Base-by-base conservation (phyloP, 2,888 invertebrate genomes). In the Tetheella fluctuosa region DNA sequence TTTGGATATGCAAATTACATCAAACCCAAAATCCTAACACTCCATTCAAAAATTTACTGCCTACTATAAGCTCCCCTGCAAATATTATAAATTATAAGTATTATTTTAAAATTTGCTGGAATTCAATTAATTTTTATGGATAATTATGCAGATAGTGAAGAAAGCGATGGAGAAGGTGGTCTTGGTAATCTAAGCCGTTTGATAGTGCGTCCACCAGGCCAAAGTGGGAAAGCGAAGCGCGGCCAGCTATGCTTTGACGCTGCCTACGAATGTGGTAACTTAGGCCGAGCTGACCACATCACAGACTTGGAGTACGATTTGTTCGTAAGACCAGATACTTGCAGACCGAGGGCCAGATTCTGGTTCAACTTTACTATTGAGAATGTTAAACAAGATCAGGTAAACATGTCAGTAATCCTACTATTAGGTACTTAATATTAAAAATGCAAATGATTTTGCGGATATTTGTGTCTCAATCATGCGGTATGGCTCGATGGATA, bases 331-430 rank as follows among this genome's bases (percentile, higher is more conserved):
- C 99, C 99, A 0, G 99, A 99, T 86, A 99, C 99, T 0, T 98
- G 99, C 86, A 97, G 98, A 84, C 98, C 99, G 0, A 94, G 98
- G 54, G 95, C 97, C 67, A 94, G 99, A 57, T 96, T 99, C 73
- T 99, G 99, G 99, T 99, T 99, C 89, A 98, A 99, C 91, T 99
- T 99, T 83, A 98, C 98, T 0, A 99, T 99, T 42, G 99, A 99
- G 85, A 99, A 99, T 85, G 97, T 97, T 0, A 96, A 96, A 75
- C 95, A 96, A 64, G 98, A 99, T 85, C 99, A 99, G 94, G 97
- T 96, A 82, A 57, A 64, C 77, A 34, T 34, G 2, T 34, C 34
- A 30, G 7, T 30, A 8, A 30, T 13, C 34, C 30, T 30, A 30
- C 10, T 30, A 25, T 25, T 4, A 2, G 2, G 3, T 2, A 4